Evolutionary conservation across 1,140 invertebrate species (phyloP).

Genomic region (Plodia interpunctella): DNA sequence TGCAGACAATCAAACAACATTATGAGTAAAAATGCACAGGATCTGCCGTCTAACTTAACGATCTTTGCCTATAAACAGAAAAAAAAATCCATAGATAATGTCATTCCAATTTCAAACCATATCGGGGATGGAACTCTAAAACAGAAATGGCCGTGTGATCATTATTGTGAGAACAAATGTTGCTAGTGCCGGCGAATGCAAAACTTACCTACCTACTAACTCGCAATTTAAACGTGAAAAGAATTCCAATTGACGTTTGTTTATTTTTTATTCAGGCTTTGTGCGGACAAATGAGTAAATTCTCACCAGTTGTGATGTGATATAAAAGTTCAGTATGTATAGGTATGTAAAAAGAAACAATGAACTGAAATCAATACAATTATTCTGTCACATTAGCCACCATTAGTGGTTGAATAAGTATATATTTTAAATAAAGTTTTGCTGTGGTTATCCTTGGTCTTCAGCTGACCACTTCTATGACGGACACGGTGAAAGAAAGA

Average conservation of each 20-base stretch:
- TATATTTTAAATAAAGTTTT: too few relatives aligned
- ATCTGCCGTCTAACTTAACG: neutral
- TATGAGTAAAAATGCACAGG: neutral
- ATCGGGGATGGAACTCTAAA: neutral
- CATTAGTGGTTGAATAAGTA: too few relatives aligned
- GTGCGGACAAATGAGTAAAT: too few relatives aligned
- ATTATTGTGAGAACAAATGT: slow-evolving; percentile 6
- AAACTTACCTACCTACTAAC: neutral
- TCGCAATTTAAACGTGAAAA: neutral
- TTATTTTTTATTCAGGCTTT: neutral
- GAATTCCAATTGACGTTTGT: neutral
- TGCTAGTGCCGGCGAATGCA: neutral
- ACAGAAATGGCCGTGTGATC: neutral
- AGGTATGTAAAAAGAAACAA: too few relatives aligned
- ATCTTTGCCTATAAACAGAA: neutral
- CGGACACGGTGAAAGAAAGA: neutral
- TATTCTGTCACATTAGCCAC: too few relatives aligned
- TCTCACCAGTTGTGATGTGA: too few relatives aligned
- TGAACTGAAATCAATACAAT: too few relatives aligned
- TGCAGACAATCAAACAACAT: slow-evolving; percentile 1
- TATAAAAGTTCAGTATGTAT: too few relatives aligned
- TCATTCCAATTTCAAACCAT: neutral
- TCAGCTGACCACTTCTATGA: neutral
- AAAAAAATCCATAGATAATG: neutral
- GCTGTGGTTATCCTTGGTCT: neutral